Evolutionary conservation across 2,888 invertebrate genomes (phyloP).

Genomic region (Tryphoninae sp.): DNA sequence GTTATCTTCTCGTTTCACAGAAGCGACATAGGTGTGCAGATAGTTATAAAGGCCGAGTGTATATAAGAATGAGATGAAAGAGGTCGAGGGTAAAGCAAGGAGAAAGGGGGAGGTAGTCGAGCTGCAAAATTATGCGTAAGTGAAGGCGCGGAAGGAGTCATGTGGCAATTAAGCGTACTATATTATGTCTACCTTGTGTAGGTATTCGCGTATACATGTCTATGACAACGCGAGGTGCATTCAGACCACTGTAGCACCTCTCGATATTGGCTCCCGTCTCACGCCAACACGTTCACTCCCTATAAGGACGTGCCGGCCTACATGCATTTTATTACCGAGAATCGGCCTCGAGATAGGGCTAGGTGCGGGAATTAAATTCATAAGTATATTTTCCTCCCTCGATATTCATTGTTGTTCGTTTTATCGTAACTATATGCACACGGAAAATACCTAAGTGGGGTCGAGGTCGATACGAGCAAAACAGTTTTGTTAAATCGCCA

Average conservation of each 20-base stretch:
- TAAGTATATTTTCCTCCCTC: conserved; percentile 52
- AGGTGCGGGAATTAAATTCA: conserved; percentile 57
- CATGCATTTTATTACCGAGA: conserved; percentile 70
- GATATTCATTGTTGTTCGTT: conserved; percentile 50
- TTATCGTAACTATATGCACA: conserved; percentile 1
- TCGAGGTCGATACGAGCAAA: no score
- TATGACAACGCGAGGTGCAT: background rate
- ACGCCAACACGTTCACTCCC: conserved; percentile 63
- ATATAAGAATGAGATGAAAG: conserved; percentile 29
- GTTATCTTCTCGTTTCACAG: conserved; percentile 26
- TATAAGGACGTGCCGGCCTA: conserved; percentile 66
- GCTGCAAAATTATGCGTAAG: background rate
- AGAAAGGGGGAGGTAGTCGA: background rate
- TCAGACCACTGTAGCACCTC: conserved; percentile 11
- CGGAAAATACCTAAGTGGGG: no score
- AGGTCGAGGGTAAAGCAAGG: background rate
- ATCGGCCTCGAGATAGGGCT: conserved; percentile 63
- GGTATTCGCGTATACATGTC: background rate
- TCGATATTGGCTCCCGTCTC: conserved; percentile 21
- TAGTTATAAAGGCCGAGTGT: conserved; percentile 5
- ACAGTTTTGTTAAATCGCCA: no score
- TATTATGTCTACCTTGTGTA: conserved; percentile 16
- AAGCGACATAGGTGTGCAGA: conserved; percentile 16
- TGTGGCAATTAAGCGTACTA: conserved; percentile 41
- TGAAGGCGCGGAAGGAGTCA: conserved; percentile 26